Percentiles rank a stretch among this genome's conserved stretches.
Conservation (phyloP, 2,888 invertebrate genomes). For the Luperina nickerlii region DNA sequence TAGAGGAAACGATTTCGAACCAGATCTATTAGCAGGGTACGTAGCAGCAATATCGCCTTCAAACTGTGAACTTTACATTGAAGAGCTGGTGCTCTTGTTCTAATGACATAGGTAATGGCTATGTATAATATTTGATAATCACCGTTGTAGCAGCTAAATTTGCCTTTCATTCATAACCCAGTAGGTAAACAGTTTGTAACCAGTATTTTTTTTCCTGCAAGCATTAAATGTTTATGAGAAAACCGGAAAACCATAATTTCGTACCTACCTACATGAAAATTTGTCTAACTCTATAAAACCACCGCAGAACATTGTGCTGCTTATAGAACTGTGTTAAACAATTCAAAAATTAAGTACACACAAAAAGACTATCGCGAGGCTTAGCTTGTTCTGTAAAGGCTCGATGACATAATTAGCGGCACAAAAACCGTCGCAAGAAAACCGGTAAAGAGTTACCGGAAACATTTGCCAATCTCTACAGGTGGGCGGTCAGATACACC, state of each 20-base stretch:
- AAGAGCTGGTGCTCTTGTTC: slow-evolving; percentile 47
- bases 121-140: slow-evolving; percentile 21
- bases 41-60: slow-evolving; percentile 32
- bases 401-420: slow-evolving; percentile 77
- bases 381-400: slow-evolving; percentile 56
- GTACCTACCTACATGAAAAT: background rate
- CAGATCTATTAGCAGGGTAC: slow-evolving; percentile 60
- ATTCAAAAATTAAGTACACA: slow-evolving; percentile 43
- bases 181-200: background rate
- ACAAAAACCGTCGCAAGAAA: slow-evolving; percentile 74
- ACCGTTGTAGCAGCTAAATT: slow-evolving; percentile 2
- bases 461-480: slow-evolving; percentile 81
- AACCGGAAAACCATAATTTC: background rate
- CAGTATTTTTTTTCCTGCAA: slow-evolving; percentile 12
- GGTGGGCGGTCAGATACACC: slow-evolving; percentile 75
- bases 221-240: background rate
- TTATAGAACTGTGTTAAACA: slow-evolving; percentile 50
- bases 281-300: background rate
- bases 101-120: slow-evolving; percentile 43
- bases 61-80: slow-evolving; percentile 75
- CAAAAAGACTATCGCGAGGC: slow-evolving; percentile 34
- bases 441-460: slow-evolving; percentile 84
- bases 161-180: slow-evolving; percentile 16
- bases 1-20: slow-evolving; percentile 70
- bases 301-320: slow-evolving; percentile 17